These are phyloP conservation scores for Tolypeutes matacus DNA, from an alignment of 2,797 vertebrate genomes.

Conservation along the genomic window DNA sequence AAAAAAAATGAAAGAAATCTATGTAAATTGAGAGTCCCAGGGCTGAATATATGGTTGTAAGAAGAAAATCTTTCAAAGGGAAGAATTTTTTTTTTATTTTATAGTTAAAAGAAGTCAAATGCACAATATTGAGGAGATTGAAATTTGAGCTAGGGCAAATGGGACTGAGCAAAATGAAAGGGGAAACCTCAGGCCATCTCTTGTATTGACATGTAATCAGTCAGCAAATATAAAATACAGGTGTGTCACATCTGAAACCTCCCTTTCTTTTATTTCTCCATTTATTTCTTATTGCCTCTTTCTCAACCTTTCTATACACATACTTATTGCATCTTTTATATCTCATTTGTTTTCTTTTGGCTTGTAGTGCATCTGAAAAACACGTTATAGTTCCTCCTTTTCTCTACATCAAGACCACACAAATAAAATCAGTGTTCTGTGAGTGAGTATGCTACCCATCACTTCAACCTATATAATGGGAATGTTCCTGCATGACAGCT, in stretches of 20 bases:
- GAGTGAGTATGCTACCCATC: neutral
- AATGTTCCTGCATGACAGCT: neutral
- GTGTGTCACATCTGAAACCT: neutral
- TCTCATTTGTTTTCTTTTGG: slow-evolving; percentile 46
- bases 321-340: slow-evolving; percentile 26
- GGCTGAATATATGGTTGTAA: neutral
- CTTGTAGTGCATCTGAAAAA: slow-evolving; percentile 66
- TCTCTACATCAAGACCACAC: neutral
- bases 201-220: neutral
- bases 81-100: neutral
- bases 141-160: slow-evolving; percentile 37
- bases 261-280: neutral
- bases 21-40: neutral
- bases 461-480: neutral
- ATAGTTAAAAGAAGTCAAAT: slow-evolving; percentile 23
- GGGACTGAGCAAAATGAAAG: neutral
- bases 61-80: neutral
- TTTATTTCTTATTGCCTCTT: slow-evolving; percentile 42
- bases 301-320: slow-evolving; percentile 26
- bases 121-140: neutral
- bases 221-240: slow-evolving; percentile 30
- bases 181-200: slow-evolving; percentile 1
- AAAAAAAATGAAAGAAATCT: neutral
- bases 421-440: neutral
- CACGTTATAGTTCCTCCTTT: neutral